These are phyloP conservation scores for Drosophila mayri DNA, from an alignment of 1,140 invertebrate genomes.

Conservation along the genomic window DNA sequence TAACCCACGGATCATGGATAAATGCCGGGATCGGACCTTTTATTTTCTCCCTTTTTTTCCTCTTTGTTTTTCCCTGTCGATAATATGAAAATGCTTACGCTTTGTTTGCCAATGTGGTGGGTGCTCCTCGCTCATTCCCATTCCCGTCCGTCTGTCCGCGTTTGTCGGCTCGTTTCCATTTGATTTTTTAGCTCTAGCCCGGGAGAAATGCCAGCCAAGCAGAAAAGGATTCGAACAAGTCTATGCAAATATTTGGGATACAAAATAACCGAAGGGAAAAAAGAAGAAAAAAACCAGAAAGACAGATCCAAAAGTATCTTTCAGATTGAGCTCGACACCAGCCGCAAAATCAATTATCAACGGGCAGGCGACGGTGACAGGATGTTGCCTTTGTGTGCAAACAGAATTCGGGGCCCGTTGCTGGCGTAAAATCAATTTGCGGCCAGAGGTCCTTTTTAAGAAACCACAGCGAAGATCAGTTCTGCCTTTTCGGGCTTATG, in stretches of 20 bases:
- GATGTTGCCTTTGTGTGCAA: constrained; percentile 71
- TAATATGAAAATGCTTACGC: constrained; percentile 61
- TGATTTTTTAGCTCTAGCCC: constrained; percentile 54
- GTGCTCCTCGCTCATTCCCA: constrained; percentile 31
- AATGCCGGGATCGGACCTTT: constrained; percentile 66
- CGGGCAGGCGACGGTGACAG: constrained; percentile 52
- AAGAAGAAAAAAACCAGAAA: background rate
- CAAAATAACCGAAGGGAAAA: constrained; percentile 11
- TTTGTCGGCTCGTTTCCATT: constrained; percentile 58
- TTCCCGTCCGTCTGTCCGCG: constrained; percentile 3
- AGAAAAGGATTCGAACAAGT: constrained; percentile 68
- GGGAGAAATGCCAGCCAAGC: constrained; percentile 42
- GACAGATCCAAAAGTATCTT: constrained; percentile 15
- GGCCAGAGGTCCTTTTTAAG: constrained; percentile 43
- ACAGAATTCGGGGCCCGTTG: constrained; percentile 52
- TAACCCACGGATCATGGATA: constrained; percentile 63
- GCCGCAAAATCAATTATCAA: constrained; percentile 85
- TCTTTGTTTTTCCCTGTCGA: constrained; percentile 57
- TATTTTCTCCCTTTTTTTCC: constrained; percentile 41
- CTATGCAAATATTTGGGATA: constrained; percentile 74
- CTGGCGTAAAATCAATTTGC: constrained; percentile 82
- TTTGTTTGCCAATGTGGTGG: constrained; percentile 77
- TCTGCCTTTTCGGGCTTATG: constrained; percentile 47
- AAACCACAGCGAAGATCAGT: constrained; percentile 65
- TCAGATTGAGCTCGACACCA: constrained; percentile 44